Conservation (phyloP, 2,797 vertebrate genomes). For the Luscinia megarhynchos region DNA sequence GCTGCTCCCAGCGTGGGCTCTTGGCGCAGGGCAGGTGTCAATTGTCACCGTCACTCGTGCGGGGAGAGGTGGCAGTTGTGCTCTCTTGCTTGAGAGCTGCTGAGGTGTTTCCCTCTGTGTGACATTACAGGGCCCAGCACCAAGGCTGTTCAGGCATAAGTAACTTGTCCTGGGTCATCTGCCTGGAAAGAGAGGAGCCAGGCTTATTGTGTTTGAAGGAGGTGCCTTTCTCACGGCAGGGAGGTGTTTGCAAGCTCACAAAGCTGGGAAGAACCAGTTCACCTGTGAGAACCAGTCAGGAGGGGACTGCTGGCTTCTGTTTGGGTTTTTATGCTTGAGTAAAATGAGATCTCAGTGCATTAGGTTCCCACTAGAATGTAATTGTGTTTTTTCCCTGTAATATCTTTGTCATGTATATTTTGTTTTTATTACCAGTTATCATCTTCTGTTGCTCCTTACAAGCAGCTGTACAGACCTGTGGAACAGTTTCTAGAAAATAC, state of each 20-base stretch:
- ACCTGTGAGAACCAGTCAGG: constrained; percentile 64
- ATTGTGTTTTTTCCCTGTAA: neutral
- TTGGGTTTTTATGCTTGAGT: constrained; percentile 56
- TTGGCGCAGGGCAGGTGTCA: rapidly evolving
- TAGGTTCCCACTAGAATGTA: constrained; percentile 44
- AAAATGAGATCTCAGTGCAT: constrained; percentile 13
- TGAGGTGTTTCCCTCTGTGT: neutral
- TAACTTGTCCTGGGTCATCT: constrained; percentile 44
- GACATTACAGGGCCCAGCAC: neutral
- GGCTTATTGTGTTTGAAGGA: constrained; percentile 53
- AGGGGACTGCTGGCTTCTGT: constrained; percentile 46
- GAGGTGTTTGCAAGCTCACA: constrained; percentile 13
- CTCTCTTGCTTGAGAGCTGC: neutral
- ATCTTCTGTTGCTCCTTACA: neutral
- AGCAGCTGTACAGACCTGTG: neutral
- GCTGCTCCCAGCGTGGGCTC: neutral
- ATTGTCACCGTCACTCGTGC: rapidly evolving
- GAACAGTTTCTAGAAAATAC: neutral
- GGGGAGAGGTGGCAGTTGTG: rapidly evolving
- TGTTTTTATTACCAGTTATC: neutral
- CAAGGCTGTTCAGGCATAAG: neutral
- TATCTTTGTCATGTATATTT: constrained; percentile 36
- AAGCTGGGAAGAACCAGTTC: constrained; percentile 60
- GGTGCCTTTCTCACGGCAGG: constrained; percentile 49
- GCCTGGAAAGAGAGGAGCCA: constrained; percentile 51